Evolutionary conservation across 2,888 invertebrate genomes (phyloP), one percentile per base, ranked within the genome.

Genomic region (Liposcelis brunnea): DNA sequence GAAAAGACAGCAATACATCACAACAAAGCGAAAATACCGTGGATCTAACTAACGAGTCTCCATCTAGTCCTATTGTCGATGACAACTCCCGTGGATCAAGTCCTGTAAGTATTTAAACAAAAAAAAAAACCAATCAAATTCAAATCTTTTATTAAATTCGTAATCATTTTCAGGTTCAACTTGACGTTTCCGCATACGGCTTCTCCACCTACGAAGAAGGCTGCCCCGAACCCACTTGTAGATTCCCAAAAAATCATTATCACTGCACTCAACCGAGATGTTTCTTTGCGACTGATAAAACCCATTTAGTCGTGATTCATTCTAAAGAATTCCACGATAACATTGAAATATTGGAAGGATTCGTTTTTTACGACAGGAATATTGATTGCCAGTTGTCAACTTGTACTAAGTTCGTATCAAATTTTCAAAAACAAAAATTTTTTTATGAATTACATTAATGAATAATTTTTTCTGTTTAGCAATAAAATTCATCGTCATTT

Each of bases 251-350:
- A 52, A 70, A 75, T 3, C 93, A 93, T 61, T 83, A 79, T 56
- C 93, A 93, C 60, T 93, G 91, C 65, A 79, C 77, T 36, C 80
- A 85, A 53, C 72, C 72, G 10, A 65, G 80, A 53, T 93, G 91
- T 59, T 79, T 84, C 57, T 87, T 83, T 55, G 77, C 83, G 8
- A 81, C 84, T 1, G 83, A 86, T 58, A 72, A 78, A 42, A 77
- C 82, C 47, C 77, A 80, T 49, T 74, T 80, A 32, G 72, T 90
- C 54, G 74, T 82, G 48, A 75, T 80, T 54, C 91, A 91, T 58
- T 77, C 84, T 61, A 76, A 82, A 55, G 87, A 89, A 60, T 84
- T 83, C 55, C 90, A 91, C 61, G 80, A 80, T 50, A 76, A 82
- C 53, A 74, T 79, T 36, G 82, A 81, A 53, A 80, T 90, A 45